Conservation (phyloP, 2,113 vertebrate species). For the Pardalotus punctatus region DNA sequence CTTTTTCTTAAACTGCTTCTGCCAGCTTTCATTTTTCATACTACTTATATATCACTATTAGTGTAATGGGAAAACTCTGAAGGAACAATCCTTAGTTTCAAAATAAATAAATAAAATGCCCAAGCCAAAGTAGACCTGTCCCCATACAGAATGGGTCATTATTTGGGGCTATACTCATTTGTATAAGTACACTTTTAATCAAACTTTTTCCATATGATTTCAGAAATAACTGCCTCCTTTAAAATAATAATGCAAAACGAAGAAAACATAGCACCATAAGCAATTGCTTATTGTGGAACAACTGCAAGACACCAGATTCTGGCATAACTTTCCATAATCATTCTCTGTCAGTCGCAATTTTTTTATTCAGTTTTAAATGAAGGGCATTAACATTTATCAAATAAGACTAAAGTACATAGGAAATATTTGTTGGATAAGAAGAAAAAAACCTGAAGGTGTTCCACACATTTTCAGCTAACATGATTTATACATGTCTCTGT, state of each 20-base stretch:
- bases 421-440: neutral
- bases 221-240: neutral
- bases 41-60: slow-evolving; percentile 22
- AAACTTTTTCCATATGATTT: neutral
- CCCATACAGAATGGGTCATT: neutral
- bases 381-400: neutral
- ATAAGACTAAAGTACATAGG: neutral
- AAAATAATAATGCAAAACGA: neutral
- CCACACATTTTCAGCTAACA: neutral
- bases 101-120: neutral
- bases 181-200: neutral
- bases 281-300: neutral
- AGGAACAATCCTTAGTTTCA: neutral
- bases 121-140: neutral
- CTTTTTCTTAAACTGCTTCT: slow-evolving; percentile 41
- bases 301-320: neutral
- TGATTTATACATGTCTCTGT: slow-evolving; percentile 6
- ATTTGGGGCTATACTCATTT: neutral
- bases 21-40: slow-evolving; percentile 59
- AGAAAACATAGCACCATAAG: neutral
- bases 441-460: neutral
- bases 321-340: neutral
- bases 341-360: neutral
- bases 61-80: slow-evolving; percentile 21
- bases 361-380: neutral